Conservation (phyloP, 1,140 invertebrate species). For the Laupala kohalensis region DNA sequence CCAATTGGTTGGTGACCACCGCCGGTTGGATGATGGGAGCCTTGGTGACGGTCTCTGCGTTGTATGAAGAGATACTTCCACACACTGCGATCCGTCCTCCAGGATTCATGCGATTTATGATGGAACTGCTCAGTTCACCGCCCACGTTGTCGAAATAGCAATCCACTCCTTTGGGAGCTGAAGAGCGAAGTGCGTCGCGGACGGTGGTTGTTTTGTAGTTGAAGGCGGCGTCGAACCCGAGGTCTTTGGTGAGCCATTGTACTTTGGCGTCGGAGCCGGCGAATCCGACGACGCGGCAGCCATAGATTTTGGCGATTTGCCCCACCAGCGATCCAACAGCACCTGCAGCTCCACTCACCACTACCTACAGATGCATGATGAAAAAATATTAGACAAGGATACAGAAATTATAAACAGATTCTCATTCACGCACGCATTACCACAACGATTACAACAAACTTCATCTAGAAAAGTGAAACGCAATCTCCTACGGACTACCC, state of each 20-base stretch:
- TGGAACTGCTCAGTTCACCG: slow-evolving; percentile 43
- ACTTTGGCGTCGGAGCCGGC: slow-evolving; percentile 56
- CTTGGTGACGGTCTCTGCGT: slow-evolving; percentile 26
- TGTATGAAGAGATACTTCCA: slow-evolving; percentile 48
- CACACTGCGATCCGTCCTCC: slow-evolving; percentile 47
- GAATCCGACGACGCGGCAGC: slow-evolving; percentile 55
- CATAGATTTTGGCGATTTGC: slow-evolving; percentile 56
- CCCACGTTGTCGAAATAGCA: slow-evolving; percentile 67
- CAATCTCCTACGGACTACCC: no score
- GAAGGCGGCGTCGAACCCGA: slow-evolving; percentile 51
- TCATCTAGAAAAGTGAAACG: no score
- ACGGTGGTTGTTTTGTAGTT: slow-evolving; percentile 56
- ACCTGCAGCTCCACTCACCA: slow-evolving; percentile 48
- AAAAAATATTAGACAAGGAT: no score
- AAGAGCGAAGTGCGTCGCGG: slow-evolving; percentile 36
- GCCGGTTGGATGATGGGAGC: slow-evolving; percentile 35
- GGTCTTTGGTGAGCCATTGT: slow-evolving; percentile 45
- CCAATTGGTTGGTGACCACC: slow-evolving; percentile 40
- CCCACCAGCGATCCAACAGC: slow-evolving; percentile 57
- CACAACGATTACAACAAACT: no score
- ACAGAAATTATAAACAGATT: no score
- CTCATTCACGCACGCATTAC: no score
- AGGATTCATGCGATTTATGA: slow-evolving; percentile 46
- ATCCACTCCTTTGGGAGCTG: slow-evolving; percentile 52
- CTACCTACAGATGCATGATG: no score